Evolutionary conservation across 2,888 invertebrate species (phyloP), one percentile per base, ranked within the genome.

Genomic region (Hydrotaea cyrtoneurina): DNA sequence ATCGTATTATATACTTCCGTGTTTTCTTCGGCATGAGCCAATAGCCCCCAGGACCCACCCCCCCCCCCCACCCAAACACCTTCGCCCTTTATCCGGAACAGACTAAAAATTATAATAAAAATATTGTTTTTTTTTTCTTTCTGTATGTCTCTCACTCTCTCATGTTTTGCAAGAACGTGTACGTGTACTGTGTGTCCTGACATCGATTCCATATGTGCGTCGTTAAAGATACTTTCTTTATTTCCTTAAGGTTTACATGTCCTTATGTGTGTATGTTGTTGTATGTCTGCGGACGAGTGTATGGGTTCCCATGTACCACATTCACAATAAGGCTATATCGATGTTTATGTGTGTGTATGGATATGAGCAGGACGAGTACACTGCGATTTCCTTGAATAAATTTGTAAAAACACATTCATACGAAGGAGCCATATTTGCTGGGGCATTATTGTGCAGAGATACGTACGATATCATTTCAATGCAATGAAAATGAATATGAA

Each of bases 311-410:
- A 31, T 31, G 31, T 31, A 31, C 31, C 31, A 31, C 31, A 4
- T 31, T 7, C 31, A 2, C 2, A 4, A 31, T 31, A 31, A 31
- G 31, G 31, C 31, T 31, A 31, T 31, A 31, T 31, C 31, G 31
- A 31, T 31, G 31, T 31, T 31, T 7, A 31, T 31, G 31, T 31
- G 31, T 7, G 31, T 31, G 7, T 31, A 7, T 31, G 31, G 2
- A 31, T 31, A 7, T 31, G 31, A 31, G 7, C 31, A 31, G 31
- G 59, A 59, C 23, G 59, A 59, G 59, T 59, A 59, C 23, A 13
- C 26, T 81, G 78, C 72, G 82, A 82, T 82, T 85, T 85, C 77
- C 79, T 79, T 85, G 82, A 85, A 85, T 85, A 85, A 79, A 85
- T 85, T 82, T 85, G 55, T 74, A 66, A 79, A 69, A 78, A 79